These are phyloP conservation scores for Phthorimaea operculella DNA, from an alignment of 1,140 invertebrate species.

Conservation along the genomic window DNA sequence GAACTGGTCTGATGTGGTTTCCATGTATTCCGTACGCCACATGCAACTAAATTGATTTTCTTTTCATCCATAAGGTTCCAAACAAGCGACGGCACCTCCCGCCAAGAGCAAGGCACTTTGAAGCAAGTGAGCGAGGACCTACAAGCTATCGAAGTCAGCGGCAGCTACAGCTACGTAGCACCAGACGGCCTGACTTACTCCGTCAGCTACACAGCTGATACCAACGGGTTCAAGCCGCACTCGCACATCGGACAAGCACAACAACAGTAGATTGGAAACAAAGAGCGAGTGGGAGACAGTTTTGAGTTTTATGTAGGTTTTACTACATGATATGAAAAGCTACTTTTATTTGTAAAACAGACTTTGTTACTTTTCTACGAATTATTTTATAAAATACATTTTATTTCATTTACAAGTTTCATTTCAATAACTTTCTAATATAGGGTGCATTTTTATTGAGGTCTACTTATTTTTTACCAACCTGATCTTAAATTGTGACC, in stretches of 20 bases:
- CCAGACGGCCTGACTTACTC: constrained; percentile 69
- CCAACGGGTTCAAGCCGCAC: constrained; percentile 64
- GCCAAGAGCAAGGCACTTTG: constrained; percentile 50
- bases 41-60: background rate
- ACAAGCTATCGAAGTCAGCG: constrained; percentile 50
- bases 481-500: no score
- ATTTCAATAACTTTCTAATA: no score
- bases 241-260: constrained; percentile 49
- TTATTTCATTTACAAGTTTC: no score
- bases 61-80: constrained; percentile 37
- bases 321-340: constrained; percentile 19
- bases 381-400: no score
- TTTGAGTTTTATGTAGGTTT: constrained; percentile 27
- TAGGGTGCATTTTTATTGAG: no score
- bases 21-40: no score
- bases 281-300: no score
- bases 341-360: no score
- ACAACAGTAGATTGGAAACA: constrained; percentile 25
- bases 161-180: constrained; percentile 70
- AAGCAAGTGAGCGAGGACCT: constrained; percentile 50
- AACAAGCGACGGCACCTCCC: constrained; percentile 53
- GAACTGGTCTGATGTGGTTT: no score
- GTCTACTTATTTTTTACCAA: no score
- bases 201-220: constrained; percentile 70
- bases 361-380: no score